These are phyloP conservation scores for Rhynchotus rufescens DNA, from an alignment of 2,797 vertebrate species.

Conservation along the genomic window DNA sequence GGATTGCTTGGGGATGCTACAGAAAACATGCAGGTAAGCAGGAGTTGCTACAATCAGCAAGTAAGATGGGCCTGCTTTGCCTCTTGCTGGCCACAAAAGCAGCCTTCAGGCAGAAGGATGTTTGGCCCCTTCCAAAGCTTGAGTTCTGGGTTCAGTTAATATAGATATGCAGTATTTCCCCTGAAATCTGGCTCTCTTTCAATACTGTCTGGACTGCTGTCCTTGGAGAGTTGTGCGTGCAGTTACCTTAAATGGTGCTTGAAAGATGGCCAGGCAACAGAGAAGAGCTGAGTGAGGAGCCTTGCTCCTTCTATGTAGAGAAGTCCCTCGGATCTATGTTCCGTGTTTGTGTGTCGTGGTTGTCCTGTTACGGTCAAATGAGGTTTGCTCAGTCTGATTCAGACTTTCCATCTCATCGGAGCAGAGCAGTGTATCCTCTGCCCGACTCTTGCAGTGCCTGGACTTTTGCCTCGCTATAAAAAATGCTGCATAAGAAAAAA, in stretches of 20 bases:
- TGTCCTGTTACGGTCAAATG: neutral
- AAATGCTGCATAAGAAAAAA: neutral
- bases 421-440: neutral
- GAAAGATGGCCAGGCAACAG: conserved; percentile 38
- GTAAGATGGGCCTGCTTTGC: neutral
- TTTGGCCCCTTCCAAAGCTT: neutral
- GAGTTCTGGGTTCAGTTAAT: neutral
- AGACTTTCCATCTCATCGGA: neutral
- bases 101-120: neutral
- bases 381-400: neutral
- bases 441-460: neutral
- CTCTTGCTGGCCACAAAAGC: neutral
- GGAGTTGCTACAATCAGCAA: neutral
- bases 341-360: neutral
- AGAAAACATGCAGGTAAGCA: conserved; percentile 97
- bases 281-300: conserved; percentile 55
- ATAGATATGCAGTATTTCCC: conserved; percentile 17
- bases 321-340: neutral
- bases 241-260: conserved; percentile 62
- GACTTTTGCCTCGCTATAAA: neutral
- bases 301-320: neutral
- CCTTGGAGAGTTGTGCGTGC: conserved; percentile 30
- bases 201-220: conserved; percentile 44
- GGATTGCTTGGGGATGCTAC: conserved; percentile 97
- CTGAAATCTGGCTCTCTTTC: conserved; percentile 51